phyloP scores from a whole-genome alignment of 1,140 invertebrate genomes.

The Drosophila malerkotliana region DNA sequence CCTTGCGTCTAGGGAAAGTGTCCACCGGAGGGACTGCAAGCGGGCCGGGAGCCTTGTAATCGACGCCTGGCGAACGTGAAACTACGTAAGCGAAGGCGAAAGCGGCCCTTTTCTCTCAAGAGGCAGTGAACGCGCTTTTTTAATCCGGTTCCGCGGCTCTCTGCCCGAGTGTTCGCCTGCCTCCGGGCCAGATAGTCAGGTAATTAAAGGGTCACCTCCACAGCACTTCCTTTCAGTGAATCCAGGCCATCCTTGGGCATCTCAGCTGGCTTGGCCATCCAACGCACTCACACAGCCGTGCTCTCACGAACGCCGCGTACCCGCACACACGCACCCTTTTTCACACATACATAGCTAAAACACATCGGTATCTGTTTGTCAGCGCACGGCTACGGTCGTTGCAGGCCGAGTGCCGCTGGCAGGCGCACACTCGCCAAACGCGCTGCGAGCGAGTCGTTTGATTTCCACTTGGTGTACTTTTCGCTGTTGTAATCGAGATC shows the following conservation, averaged over 20 bases:
- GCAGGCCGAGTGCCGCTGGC: conserved; percentile 54
- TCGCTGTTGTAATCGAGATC: not conserved
- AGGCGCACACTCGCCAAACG: conserved; percentile 51
- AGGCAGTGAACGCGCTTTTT: conserved; percentile 23
- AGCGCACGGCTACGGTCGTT: conserved; percentile 57
- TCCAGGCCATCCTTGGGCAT: conserved; percentile 11
- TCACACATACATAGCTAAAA: not conserved
- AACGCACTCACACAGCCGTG: conserved; percentile 17
- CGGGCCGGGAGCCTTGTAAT: not conserved
- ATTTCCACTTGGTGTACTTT: conserved; percentile 62
- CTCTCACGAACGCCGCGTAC: conserved; percentile 7
- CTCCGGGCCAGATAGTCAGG: conserved; percentile 24
- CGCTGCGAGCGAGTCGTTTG: conserved; percentile 27
- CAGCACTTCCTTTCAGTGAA: not conserved
- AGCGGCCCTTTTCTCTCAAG: conserved; percentile 14
- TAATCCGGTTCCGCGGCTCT: not conserved
- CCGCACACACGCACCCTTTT: not conserved
- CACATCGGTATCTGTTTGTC: conserved; percentile 46
- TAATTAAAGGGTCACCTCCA: not conserved
- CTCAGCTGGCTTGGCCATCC: conserved; percentile 72
- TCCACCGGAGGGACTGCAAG: conserved; percentile 1
- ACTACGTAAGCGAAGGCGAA: conserved; percentile 41
- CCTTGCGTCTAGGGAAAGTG: conserved; percentile 2
- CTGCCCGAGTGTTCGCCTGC: not conserved
- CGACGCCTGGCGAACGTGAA: conserved; percentile 1